phyloP scores from a whole-genome alignment of 2,888 invertebrate species.

The Thumatha senex region DNA sequence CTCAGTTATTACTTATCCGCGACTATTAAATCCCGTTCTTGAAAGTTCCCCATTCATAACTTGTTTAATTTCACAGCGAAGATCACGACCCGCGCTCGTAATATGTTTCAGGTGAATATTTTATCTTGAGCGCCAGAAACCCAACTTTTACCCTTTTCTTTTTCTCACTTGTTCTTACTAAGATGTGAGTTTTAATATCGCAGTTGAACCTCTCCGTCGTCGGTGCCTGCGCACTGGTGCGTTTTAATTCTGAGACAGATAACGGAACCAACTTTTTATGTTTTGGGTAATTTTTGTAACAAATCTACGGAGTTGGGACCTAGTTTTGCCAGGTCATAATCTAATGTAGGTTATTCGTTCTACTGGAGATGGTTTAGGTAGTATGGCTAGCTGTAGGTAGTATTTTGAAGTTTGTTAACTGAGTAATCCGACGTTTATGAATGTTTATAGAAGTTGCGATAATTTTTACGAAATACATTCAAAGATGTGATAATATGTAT shows the following conservation, averaged over 20 bases:
- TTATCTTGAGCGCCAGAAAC: conserved; percentile 38
- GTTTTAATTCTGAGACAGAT: conserved; percentile 29
- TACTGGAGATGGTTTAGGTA: no score
- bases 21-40: conserved; percentile 52
- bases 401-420: neutral
- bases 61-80: conserved; percentile 61
- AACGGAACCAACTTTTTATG: conserved; percentile 32
- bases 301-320: conserved; percentile 3
- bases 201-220: conserved; percentile 20
- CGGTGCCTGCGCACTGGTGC: conserved; percentile 12
- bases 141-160: conserved; percentile 47
- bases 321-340: conserved; percentile 6
- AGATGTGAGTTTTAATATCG: conserved; percentile 57
- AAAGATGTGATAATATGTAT: no score
- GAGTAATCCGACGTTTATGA: no score
- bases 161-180: conserved; percentile 50
- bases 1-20: conserved; percentile 51
- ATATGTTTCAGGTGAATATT: conserved; percentile 59
- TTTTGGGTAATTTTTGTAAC: conserved; percentile 17
- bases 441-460: no score
- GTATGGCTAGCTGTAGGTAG: neutral
- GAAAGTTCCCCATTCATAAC: conserved; percentile 59
- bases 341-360: neutral
- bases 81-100: conserved; percentile 47
- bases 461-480: no score